Conservation (phyloP, 1,140 invertebrate species). For the Paralvinella palmiformis region DNA sequence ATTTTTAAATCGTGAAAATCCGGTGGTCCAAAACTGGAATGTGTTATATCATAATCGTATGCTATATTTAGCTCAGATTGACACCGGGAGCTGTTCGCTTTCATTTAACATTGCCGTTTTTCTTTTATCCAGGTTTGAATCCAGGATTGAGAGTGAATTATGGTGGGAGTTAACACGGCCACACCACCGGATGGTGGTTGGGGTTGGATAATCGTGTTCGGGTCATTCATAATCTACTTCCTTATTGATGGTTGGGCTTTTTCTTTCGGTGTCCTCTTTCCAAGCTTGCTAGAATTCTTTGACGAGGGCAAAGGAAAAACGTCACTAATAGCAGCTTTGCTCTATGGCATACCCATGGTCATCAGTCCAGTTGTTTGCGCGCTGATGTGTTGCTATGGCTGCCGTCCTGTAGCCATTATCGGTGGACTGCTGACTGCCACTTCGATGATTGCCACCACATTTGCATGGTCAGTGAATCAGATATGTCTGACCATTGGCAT, state of each 20-base stretch:
- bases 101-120: no score
- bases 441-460: conserved; percentile 71
- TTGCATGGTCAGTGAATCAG: conserved; percentile 65
- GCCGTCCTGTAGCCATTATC: conserved; percentile 73
- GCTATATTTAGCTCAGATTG: no score
- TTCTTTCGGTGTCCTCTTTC: conserved; percentile 19
- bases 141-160: no score
- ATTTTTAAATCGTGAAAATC: no score
- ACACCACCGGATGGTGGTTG: conserved; percentile 2
- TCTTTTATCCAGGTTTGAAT: no score
- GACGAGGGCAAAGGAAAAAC: conserved; percentile 75
- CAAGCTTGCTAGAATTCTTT: conserved; percentile 72
- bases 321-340: conserved; percentile 47
- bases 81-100: no score
- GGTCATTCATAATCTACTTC: conserved; percentile 18
- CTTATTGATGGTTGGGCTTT: conserved; percentile 20
- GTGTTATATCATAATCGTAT: no score
- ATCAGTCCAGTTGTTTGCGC: conserved; percentile 78
- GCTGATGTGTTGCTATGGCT: conserved; percentile 74
- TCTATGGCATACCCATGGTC: conserved; percentile 18
- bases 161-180: no score
- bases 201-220: conserved; percentile 18
- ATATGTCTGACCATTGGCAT: conserved; percentile 76
- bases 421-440: conserved; percentile 67
- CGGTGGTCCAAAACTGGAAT: no score